Evolutionary conservation across 1,140 invertebrate genomes (phyloP).

Genomic region (Apis mellifera): DNA sequence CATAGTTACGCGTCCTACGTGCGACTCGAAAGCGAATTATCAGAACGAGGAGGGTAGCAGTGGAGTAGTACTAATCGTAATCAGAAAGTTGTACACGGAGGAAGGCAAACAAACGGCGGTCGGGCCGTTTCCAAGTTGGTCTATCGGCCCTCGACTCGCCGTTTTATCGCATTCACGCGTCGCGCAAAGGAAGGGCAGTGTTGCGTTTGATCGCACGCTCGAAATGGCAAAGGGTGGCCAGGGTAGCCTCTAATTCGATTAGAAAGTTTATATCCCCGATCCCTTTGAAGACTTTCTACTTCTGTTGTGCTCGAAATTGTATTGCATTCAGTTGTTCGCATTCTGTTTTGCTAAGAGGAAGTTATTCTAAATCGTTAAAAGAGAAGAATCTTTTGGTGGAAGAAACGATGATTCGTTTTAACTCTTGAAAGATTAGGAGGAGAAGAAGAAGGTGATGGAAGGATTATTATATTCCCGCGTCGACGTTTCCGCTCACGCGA

Average conservation of each 20-base stretch:
- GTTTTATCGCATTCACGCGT: constrained; percentile 9
- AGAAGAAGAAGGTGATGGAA: too few relatives aligned
- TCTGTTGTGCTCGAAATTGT: neutral
- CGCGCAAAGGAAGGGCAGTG: neutral
- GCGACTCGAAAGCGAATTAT: neutral
- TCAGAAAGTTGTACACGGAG: neutral
- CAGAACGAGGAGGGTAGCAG: too few relatives aligned
- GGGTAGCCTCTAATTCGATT: constrained; percentile 61
- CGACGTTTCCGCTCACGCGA: neutral
- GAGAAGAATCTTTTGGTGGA: too few relatives aligned
- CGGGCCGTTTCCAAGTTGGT: neutral
- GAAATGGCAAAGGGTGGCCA: constrained; percentile 41
- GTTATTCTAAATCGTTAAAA: too few relatives aligned
- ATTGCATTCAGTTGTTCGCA: too few relatives aligned
- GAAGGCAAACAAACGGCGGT: neutral
- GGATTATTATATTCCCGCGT: too few relatives aligned
- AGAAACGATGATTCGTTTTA: too few relatives aligned
- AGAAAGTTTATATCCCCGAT: constrained; percentile 48
- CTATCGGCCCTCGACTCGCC: neutral
- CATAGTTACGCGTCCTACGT: too few relatives aligned
- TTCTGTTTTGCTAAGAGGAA: too few relatives aligned
- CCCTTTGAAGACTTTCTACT: constrained; percentile 49
- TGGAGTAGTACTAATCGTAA: neutral
- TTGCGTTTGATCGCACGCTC: constrained; percentile 44
- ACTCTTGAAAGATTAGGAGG: too few relatives aligned